Evolutionary conservation across 2,113 vertebrate genomes (phyloP), one percentile per base, ranked within the genome.

Genomic region (Taxidea taxus): DNA sequence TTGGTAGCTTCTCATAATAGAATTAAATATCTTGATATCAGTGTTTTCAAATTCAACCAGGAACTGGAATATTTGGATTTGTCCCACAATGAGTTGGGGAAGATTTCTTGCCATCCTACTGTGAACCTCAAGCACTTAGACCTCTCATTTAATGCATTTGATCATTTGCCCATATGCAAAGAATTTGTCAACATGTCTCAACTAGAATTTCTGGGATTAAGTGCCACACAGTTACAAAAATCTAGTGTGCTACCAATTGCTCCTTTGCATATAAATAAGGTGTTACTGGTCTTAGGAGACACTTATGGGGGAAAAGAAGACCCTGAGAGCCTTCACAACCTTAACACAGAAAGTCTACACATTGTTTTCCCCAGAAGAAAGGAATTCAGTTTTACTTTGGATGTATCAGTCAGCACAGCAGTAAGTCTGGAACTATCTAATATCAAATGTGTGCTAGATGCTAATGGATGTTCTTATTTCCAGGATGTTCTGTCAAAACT

Each of bases 1-100:
- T 98, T 99, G 75, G 99, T 99, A 93, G 60, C 99, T 77, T 99
- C 99, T 83, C 95, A 99, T 98, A 99, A 99, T 42, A 14, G 64
- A 78, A 97, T 99, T 88, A 97, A 60, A 0, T 37, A 97, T 5
- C 97, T 99, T 5, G 93, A 99, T 64, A 87, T 96, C 0, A 98
- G 96, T 64, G 95, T 98, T n/a, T 99, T 99, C 70, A 70, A 91
- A 47, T 98, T 98, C 92, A 99, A 99, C 5, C 81, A 97, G 25
- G 66, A 98, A 62, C 97, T 99, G 89, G 92, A 99, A 96, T 92
- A 98, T 77, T 98, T 99, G 93, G 99, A 99, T 97, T 95, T 99
- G 85, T 99, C 99, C 7, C 98, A 99, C 98, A 99, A 99, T 95
- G 85, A 84, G 1, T 97, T 99, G 95, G 93, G n/a, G 62, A 98